phyloP scores from a whole-genome alignment of 2,113 vertebrate genomes.

The Raja brachyura region DNA sequence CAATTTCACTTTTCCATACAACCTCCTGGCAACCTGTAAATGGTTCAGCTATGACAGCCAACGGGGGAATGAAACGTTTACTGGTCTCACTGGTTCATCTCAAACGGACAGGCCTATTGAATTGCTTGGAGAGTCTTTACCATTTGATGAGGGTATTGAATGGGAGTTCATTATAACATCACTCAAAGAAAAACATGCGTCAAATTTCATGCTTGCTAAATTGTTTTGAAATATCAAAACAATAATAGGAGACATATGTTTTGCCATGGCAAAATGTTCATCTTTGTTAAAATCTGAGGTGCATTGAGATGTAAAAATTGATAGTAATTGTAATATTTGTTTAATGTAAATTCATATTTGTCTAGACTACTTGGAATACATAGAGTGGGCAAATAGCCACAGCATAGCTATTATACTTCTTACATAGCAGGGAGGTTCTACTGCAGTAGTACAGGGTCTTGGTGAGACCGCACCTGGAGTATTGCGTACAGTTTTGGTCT shows the following conservation, averaged over 20 bases:
- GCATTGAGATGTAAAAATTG: conserved; percentile 5
- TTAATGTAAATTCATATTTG: conserved; percentile 26
- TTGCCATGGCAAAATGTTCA: conserved; percentile 8
- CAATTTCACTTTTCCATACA: not conserved
- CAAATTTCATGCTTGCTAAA: not conserved
- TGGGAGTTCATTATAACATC: not conserved
- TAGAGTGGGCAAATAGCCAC: not conserved
- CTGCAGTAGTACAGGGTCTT: no score
- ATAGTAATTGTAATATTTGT: conserved; percentile 8
- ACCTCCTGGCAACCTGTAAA: not conserved
- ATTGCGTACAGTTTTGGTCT: no score
- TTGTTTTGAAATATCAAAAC: not conserved
- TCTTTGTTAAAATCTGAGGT: not conserved
- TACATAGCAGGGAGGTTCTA: no score
- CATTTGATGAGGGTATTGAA: not conserved
- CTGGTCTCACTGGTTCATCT: not conserved
- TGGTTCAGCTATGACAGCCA: not conserved
- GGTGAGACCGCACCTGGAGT: no score
- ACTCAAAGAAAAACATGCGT: not conserved
- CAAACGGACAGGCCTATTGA: not conserved
- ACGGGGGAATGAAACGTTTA: not conserved
- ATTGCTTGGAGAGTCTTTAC: not conserved
- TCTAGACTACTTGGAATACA: conserved; percentile 1
- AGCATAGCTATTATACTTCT: not conserved
- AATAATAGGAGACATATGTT: conserved; percentile 32